Base-by-base conservation (phyloP, 2,888 invertebrate genomes). In the Odontocolon sp. region DNA sequence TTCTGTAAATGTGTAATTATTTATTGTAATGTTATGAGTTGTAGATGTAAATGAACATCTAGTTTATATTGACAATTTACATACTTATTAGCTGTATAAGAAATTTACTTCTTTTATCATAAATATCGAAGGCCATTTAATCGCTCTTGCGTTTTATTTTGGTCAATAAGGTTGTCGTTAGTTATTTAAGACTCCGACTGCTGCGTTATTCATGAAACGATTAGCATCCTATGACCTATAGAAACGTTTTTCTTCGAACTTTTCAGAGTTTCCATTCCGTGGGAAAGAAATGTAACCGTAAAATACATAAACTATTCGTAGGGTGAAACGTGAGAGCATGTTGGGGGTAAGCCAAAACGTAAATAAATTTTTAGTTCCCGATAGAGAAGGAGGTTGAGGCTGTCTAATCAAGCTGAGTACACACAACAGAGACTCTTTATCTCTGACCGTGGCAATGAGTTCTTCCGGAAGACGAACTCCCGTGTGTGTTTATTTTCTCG, bases 381-480 rank as follows among this genome's bases (percentile, higher is more conserved):
- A n/a, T n/a, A n/a, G n/a, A n/a, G n/a, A n/a, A n/a, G n/a, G n/a
- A n/a, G n/a, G 42, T 26, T 6, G 31, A 31, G 61, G 45, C 69
- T 33, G 50, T 57, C 72, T 72, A 72, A 77, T 72, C 77, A 77
- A 77, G 77, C 77, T 77, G 77, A 63, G 72, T 64, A 77, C 63
- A 77, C 72, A 77, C 28, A 31, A 14, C 33, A 16, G 36, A 31
- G 63, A 59, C 33, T 70, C 52, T 69, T 72, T 77, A 77, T 77
- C 77, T 77, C 59, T 64, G 68, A 63, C 72, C 68, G 57, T 72
- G 77, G 77, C 76, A 71, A 71, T 76, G 76, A 76, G 47, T 61
- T 56, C 77, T 64, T 26, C 77, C 72, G 77, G 72, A 77, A 72
- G 63, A 14, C 52, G 42, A 31, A 33, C 66, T 61, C 45, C 28